Conservation (phyloP, 2,888 invertebrate genomes). For the Thymelicus acteon region DNA sequence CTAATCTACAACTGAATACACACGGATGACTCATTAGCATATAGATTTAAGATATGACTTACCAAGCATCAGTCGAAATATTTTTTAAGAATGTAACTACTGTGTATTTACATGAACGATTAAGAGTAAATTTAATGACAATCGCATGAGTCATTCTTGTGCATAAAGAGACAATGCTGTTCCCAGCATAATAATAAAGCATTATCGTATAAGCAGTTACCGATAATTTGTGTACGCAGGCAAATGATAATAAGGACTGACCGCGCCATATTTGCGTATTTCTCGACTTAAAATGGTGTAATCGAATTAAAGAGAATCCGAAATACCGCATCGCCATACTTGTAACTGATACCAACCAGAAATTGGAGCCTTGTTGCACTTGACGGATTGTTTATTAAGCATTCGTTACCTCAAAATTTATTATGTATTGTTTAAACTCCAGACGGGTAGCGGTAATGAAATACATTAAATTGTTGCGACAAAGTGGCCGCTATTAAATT, state of each 20-base stretch:
- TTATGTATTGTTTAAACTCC: constrained; percentile 48
- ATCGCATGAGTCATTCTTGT: constrained; percentile 56
- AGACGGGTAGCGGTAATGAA: constrained; percentile 23
- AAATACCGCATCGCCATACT: constrained; percentile 35
- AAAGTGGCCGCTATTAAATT: constrained; percentile 31
- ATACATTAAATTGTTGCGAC: constrained; percentile 32
- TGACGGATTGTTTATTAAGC: constrained; percentile 34
- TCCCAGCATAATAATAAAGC: constrained; percentile 36
- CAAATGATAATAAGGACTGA: constrained; percentile 60
- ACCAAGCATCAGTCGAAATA: constrained; percentile 54
- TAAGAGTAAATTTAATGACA: constrained; percentile 41
- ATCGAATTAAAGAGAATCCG: constrained; percentile 53
- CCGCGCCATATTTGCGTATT: constrained; percentile 53
- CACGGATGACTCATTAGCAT: constrained; percentile 17
- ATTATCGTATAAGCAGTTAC: constrained; percentile 39
- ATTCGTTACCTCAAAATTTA: constrained; percentile 48
- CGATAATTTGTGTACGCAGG: constrained; percentile 38
- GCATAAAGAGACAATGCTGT: constrained; percentile 52
- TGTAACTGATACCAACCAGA: constrained; percentile 15
- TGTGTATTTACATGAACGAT: constrained; percentile 42
- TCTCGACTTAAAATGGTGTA: constrained; percentile 56
- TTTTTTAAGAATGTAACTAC: constrained; percentile 52
- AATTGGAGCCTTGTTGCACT: constrained; percentile 21
- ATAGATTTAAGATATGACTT: constrained; percentile 12
- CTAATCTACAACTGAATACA: constrained; percentile 12